These are phyloP conservation scores for Sphaerophoria taeniata DNA, from an alignment of 2,888 invertebrate genomes.

Conservation along the genomic window DNA sequence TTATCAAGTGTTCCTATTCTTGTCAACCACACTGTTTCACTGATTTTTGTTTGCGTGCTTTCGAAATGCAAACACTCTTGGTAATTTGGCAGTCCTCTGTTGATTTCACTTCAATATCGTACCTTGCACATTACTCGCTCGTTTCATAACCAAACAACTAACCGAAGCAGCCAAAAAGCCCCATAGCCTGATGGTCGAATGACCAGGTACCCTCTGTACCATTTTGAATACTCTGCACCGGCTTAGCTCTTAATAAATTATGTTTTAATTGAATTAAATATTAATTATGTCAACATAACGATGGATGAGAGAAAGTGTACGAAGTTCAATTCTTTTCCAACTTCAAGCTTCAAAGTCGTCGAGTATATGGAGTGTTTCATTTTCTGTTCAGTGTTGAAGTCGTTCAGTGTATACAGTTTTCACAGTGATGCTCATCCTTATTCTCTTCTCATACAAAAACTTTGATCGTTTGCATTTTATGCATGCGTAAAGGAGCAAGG, in stretches of 20 bases:
- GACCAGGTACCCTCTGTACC: background rate
- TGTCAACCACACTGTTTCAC: slow-evolving; percentile 27
- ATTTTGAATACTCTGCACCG: background rate
- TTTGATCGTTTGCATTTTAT: slow-evolving; percentile 58
- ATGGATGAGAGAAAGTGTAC: slow-evolving; percentile 62
- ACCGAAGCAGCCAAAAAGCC: background rate
- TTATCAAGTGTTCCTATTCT: background rate
- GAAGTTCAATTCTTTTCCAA: slow-evolving; percentile 57
- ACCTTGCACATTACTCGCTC: slow-evolving; percentile 19
- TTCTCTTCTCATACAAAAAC: slow-evolving; percentile 27
- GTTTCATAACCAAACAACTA: slow-evolving; percentile 17
- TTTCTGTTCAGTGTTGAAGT: background rate
- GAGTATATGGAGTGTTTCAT: slow-evolving; percentile 10
- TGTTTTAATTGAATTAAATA: slow-evolving; percentile 73
- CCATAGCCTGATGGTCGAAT: background rate
- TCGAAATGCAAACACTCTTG: slow-evolving; percentile 63
- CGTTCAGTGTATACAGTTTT: background rate
- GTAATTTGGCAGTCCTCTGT: slow-evolving; percentile 53
- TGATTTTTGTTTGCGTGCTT: slow-evolving; percentile 10
- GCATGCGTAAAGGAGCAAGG: slow-evolving; percentile 55
- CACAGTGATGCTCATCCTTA: slow-evolving; percentile 35
- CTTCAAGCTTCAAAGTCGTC: background rate
- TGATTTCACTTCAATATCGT: slow-evolving; percentile 34
- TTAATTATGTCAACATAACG: slow-evolving; percentile 70
- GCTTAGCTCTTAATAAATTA: slow-evolving; percentile 64